phyloP scores from a whole-genome alignment of 2,888 invertebrate genomes.

The Drosophila paranaensis region DNA sequence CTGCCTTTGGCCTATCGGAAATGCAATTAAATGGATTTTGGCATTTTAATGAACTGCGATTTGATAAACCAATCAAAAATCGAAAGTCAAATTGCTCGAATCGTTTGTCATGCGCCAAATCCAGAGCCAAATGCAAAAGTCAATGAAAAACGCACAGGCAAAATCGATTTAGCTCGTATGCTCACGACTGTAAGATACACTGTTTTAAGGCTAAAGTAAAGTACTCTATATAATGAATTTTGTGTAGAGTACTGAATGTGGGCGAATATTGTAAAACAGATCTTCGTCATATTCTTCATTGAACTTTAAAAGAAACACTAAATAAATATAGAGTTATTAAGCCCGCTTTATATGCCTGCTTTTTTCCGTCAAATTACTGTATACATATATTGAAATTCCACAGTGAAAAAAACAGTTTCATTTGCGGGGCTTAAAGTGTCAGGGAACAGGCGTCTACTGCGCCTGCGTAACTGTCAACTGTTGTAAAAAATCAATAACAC shows the following conservation, averaged over 20 bases:
- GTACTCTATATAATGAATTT: too few species aligned
- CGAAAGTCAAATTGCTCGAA: conserved; percentile 74
- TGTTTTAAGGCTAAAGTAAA: neutral
- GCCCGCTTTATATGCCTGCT: neutral
- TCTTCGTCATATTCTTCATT: too few species aligned
- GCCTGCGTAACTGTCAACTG: conserved; percentile 77
- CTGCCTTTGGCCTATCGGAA: conserved; percentile 21
- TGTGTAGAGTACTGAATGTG: neutral
- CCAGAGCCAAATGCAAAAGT: conserved; percentile 45
- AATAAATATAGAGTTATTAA: too few species aligned
- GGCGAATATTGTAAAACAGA: too few species aligned
- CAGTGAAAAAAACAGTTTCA: conserved; percentile 21
- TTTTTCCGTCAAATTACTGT: neutral
- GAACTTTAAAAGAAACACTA: too few species aligned
- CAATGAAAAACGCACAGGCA: conserved; percentile 6
- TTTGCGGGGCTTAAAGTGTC: neutral
- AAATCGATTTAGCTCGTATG: neutral
- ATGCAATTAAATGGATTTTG: conserved; percentile 55
- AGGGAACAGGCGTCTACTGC: conserved; percentile 25
- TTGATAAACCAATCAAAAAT: conserved; percentile 73
- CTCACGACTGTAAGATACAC: conserved; percentile 13
- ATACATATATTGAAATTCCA: conserved; percentile 39
- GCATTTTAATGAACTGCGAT: conserved; percentile 69
- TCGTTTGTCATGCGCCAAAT: conserved; percentile 68
- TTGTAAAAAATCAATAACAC: conserved; percentile 78